Evolutionary conservation across 2,113 vertebrate genomes (phyloP), one percentile per base, ranked within the genome.

Genomic region (Toxotes jaculatrix): DNA sequence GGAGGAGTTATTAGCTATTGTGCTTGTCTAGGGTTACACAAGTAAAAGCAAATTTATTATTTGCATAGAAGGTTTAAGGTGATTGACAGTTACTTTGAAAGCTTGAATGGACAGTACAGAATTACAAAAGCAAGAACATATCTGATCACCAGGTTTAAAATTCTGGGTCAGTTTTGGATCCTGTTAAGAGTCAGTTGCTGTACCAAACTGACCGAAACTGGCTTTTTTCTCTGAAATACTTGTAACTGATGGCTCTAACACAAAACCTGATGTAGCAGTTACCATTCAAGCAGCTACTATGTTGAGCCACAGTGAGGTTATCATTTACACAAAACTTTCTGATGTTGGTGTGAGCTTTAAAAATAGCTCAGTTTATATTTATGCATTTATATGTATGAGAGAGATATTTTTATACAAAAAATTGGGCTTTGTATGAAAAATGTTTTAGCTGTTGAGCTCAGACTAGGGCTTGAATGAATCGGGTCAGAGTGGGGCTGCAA

Each of bases 41-140:
- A 42, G 49, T 63, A 31, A 51, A 67, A 67, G 31, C 49, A 5
- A 2, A 36, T 63, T 21, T 59, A 17, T 75, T 47, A 49, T 79
- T 21, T 60, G 31, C 7, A 2, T 4, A 34, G 31, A 57, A 4
- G 23, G 23, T 36, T 69, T 10, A 51, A 23, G 38, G 32, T n/a
- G 31, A 68, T 11, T 27, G 13, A 7, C 12, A 21, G 74, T 36
- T 0, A 19, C 1, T 56, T 40, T 47, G 31, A 27, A 38, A 14
- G 11, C 53, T 45, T 77, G 12, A 19, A 19, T 38, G 40, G 6
- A 36, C 9, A 19, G 43, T 47, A n/a, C 21, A 10, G n/a, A 6
- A 9, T n/a, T 53, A 23, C 53, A 23, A 1, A n/a, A 55, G n/a
- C n/a, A n/a, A n/a, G n/a, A 45, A 23, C 4, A 51, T 61, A 61